phyloP scores from a whole-genome alignment of 2,113 vertebrate species.

The Ondatra zibethicus region DNA sequence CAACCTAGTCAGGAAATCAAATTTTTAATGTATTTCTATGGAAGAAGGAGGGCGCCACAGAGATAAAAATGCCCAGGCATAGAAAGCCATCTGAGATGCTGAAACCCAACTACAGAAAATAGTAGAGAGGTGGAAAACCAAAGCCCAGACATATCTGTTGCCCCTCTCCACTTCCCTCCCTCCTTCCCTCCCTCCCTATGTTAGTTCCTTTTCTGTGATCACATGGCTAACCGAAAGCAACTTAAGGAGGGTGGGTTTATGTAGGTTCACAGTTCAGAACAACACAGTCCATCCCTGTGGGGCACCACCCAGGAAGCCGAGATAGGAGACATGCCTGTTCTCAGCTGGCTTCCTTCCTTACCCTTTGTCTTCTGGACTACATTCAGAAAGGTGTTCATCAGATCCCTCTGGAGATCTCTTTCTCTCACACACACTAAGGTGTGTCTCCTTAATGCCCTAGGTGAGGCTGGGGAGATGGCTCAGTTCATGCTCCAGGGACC shows the following conservation, averaged over 20 bases:
- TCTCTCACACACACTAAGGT: neutral
- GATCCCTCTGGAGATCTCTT: neutral
- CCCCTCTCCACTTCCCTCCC: too few relatives aligned
- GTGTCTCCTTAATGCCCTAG: neutral
- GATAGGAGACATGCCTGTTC: neutral
- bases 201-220: neutral
- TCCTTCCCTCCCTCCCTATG: too few relatives aligned
- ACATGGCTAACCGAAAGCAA: neutral
- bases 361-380: neutral
- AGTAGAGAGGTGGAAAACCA: neutral
- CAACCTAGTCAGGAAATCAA: neutral
- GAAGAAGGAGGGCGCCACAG: neutral
- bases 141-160: conserved; percentile 1
- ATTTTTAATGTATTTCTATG: neutral
- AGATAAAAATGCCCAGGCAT: neutral
- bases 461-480: neutral
- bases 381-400: neutral
- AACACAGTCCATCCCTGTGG: neutral
- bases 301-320: neutral
- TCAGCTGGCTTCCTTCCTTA: neutral
- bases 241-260: neutral
- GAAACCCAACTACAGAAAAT: neutral
- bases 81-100: neutral
- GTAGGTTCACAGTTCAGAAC: neutral
- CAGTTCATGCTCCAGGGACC: too few relatives aligned